Evolutionary conservation across 2,113 vertebrate genomes (phyloP), one percentile per base, ranked within the genome.

Genomic region (Odocoileus virginianus): DNA sequence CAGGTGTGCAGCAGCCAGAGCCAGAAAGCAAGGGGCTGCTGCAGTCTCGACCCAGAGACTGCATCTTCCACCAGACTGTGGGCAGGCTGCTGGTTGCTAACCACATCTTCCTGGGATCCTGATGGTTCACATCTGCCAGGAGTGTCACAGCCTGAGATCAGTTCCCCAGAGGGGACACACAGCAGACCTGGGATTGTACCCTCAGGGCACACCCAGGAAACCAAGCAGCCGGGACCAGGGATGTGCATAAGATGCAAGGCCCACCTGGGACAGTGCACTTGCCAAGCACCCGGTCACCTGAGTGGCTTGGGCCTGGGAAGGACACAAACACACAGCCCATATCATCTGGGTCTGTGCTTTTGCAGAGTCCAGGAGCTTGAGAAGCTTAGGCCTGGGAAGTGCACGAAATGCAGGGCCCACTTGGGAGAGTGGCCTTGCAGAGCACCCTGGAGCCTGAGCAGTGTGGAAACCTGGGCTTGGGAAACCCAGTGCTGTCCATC

Each of bases 151-250:
- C 64, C 64, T 67, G 64, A 67, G 17, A 36, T 36, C 16, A 10
- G 64, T 19, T n/a, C 33, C 33, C 8, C 64, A 67, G 33, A 67
- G 61, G 33, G n/a, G 33, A 67, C 7, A 67, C 64, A 67, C 4
- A 19, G 16, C 33, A 67, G 33, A 21, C 64, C 33, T 36, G 33
- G 33, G 3, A 36, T 5, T 67, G 33, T n/a, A 16, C 16, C 33
- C 33, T 67, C 0, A 4, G 33, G 33, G 33, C 33, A 67, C 8
- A 67, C 33, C 33, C 1, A 0, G 64, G 33, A 67, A 36, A 36
- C 8, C 64, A n/a, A 67, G 64, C n/a, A 17, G 33, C 16, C 0
- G 0, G 64, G 64, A 67, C 33, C 33, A 36, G 64, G 16, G 8
- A n/a, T 36, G 64, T n/a, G 64, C 33, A 67, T 21, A n/a, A 67